Evolutionary conservation across 1,140 invertebrate species (phyloP), one percentile per base, ranked within the genome.

Genomic region (Drosophila orena): DNA sequence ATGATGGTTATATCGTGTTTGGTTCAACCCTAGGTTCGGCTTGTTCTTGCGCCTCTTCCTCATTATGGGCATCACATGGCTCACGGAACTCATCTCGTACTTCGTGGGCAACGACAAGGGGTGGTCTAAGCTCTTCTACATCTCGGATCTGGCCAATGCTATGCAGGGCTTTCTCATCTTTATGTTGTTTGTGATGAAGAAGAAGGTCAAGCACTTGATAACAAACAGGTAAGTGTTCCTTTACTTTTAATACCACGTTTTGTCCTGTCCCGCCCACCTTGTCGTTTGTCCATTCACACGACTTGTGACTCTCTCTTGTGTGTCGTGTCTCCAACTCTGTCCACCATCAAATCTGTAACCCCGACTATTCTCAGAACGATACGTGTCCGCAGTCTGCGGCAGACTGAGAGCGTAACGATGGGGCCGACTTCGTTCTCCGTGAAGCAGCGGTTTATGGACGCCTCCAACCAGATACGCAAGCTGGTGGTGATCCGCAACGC

Each of bases 21-120:
- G 22, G 7, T 49, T 46, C 17, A 8, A 38, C 58, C 91, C 8
- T 79, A 96, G 95, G 91, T 95, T 95, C 64, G 94, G 94, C 55
- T 83, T 96, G 0, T 96, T 96, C 70, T 64, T 96, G 46, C 96
- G 96, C 68, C 90, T 96, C 5, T 95, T 96, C 58, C 93, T 96
- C 20, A 95, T 96, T 0, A 96, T 96, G 95, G 96, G 96, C 5
- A 94, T 96, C 2, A 96, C 94, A 57, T 96, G 96, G 96, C 93
- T 94, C 2, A 94, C 94, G 91, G 96, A 96, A 83, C 93, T 96
- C 40, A 85, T 96, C 20, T 96, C 95, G 0, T 96, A 93, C 93
- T 77, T 93, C 43, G 91, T 93, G 15, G 90, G 68, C 52, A 60
- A 6, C 78, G 81, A 75, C 77, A 92, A 55, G 75, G 91, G 49